Evolutionary conservation across 2,113 vertebrate species (phyloP).

Genomic region (Otus sunia): DNA sequence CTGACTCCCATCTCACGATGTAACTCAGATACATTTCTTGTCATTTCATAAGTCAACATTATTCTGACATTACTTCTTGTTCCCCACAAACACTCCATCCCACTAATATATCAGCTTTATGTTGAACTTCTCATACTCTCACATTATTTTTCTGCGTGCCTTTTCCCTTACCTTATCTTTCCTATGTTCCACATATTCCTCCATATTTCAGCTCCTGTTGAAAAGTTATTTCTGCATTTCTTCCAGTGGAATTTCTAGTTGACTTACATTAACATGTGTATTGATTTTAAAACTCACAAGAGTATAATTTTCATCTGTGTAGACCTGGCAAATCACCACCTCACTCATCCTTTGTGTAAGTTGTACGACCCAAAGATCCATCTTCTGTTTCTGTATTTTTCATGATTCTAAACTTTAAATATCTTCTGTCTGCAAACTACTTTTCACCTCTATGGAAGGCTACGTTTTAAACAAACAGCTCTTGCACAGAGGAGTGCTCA

Average conservation of each 20-base stretch:
- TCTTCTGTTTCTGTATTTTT: not conserved
- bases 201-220: not conserved
- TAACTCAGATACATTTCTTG: not conserved
- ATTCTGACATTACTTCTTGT: not conserved
- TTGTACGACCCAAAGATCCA: not conserved
- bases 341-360: not conserved
- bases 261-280: not conserved
- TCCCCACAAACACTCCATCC: not conserved
- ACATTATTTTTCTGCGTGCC: not conserved
- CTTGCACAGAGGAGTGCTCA: not conserved
- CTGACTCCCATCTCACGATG: not conserved
- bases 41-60: not conserved
- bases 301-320: not conserved
- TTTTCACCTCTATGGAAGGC: not conserved
- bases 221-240: not conserved
- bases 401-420: not conserved
- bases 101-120: not conserved
- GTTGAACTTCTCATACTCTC: not conserved
- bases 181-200: not conserved
- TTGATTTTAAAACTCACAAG: not conserved
- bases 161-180: not conserved
- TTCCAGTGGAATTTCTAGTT: not conserved
- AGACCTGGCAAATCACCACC: not conserved
- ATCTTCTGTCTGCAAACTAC: not conserved
- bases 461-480: constrained; percentile 1